Evolutionary conservation across 2,797 vertebrate genomes (phyloP), one percentile per base, ranked within the genome.

Genomic region (Kryptopterus vitreolus): DNA sequence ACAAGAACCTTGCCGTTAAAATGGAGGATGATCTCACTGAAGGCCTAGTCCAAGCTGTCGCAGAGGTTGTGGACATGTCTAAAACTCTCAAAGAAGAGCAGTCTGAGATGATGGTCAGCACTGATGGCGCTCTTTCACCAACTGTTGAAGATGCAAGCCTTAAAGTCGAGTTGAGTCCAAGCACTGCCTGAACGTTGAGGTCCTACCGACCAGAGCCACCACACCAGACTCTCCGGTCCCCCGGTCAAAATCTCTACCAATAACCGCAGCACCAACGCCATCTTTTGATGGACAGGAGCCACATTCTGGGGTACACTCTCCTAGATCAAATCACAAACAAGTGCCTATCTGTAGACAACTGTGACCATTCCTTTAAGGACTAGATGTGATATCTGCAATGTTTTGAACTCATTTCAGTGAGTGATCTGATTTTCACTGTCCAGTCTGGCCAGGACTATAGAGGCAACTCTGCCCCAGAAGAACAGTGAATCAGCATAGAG

Each of bases 11-110:
- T 0, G 13, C 59, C 20, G 61, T 85, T 63, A 83, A 84, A 82
- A 70, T 86, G n/a, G 89, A 89, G 12, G 80, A 86, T 8, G 77
- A 81, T 22, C 76, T 59, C 33, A 48, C 72, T 4, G 82, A 29
- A 24, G 88, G 87, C 75, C 89, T 89, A 24, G 87, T 82, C 83
- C 89, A 90, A 84, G 87, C 88, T 76, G 87, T 89, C 0, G 85
- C 52, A 35, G 82, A 92, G 58, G 83, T 82, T 79, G 73, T 85
- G 84, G 89, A 89, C 55, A 86, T 71, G 74, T 4, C 89, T 87
- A 33, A 78, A 73, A 22, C 87, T 22, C 88, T 87, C 62, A 84
- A 62, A 70, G 87, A 89, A 82, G 74, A 76, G 62, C 86, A 81
- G 16, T 81, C 85, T 0, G 86, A 85, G 4, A 76, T 13, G 35